Percentiles rank a stretch among this genome's conserved stretches.
These are phyloP conservation scores for Dipodomys stephensi DNA, from an alignment of 2,113 vertebrate genomes.

Conservation along the genomic window DNA sequence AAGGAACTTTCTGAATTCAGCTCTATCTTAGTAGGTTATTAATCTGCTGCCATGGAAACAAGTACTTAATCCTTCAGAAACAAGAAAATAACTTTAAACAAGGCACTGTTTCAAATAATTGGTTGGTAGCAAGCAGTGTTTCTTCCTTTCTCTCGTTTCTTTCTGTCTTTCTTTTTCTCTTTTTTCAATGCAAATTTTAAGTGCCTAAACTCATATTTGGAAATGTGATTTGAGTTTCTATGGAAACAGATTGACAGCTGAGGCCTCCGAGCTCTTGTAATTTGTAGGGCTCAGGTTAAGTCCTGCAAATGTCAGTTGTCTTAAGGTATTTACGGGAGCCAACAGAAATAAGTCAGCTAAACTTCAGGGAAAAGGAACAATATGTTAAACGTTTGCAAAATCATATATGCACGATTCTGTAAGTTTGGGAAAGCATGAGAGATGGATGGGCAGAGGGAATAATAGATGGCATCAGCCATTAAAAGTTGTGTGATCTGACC, in stretches of 20 bases:
- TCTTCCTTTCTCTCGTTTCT: not conserved
- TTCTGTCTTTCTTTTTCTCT: not conserved
- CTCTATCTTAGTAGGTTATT: slow-evolving; percentile 56
- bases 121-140: not conserved
- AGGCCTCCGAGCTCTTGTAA: slow-evolving; percentile 53
- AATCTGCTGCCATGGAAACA: slow-evolving; percentile 72
- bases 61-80: slow-evolving; percentile 60
- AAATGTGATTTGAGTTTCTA: slow-evolving; percentile 69
- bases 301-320: slow-evolving; percentile 71
- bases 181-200: slow-evolving; percentile 49
- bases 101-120: slow-evolving; percentile 55
- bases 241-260: slow-evolving; percentile 68
- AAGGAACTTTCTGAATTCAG: slow-evolving; percentile 38
- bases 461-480: not conserved
- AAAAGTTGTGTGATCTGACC: not conserved
- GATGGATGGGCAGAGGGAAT: not conserved
- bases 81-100: slow-evolving; percentile 62
- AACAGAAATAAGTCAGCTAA: slow-evolving; percentile 55
- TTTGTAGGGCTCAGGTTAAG: slow-evolving; percentile 63
- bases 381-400: slow-evolving; percentile 55
- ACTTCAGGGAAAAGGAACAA: slow-evolving; percentile 32
- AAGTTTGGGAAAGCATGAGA: not conserved
- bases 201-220: slow-evolving; percentile 63
- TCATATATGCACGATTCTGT: not conserved
- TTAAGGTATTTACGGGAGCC: slow-evolving; percentile 38